A percentile compares a stretch with the other conserved stretches of the same genome.
Evolutionary conservation across 2,888 invertebrate species (phyloP).

Genomic region (Xestia sexstrigata): DNA sequence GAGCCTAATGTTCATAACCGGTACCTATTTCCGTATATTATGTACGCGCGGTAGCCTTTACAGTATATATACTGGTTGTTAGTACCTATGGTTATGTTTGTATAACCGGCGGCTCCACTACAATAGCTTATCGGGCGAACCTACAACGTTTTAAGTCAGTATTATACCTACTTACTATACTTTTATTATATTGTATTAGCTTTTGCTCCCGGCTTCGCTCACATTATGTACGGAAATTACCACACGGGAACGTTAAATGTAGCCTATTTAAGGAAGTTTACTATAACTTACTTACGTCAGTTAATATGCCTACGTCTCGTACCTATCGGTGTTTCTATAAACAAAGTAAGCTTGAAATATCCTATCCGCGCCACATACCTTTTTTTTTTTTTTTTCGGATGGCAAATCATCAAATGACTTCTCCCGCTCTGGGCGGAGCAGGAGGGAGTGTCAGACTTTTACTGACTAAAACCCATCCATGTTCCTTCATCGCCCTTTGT

Average conservation of each 20-base stretch:
- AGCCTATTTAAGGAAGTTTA: neutral
- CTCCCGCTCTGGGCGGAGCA: too few species aligned
- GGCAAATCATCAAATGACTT: too few species aligned
- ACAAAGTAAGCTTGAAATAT: too few species aligned
- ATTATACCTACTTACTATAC: neutral
- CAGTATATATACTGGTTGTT: neutral
- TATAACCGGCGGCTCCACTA: neutral
- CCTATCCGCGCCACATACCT: too few species aligned
- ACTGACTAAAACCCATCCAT: too few species aligned
- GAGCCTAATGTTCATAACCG: neutral
- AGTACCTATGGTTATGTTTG: slow-evolving; percentile 7
- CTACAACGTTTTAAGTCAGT: neutral
- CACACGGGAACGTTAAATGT: neutral
- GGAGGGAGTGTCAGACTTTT: too few species aligned
- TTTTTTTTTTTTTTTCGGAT: too few species aligned
- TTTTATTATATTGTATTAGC: neutral
- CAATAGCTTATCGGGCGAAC: slow-evolving; percentile 21
- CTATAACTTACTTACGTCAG: too few species aligned
- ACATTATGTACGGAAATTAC: neutral
- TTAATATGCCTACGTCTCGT: too few species aligned
- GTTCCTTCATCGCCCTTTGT: too few species aligned
- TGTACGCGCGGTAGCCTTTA: slow-evolving; percentile 5
- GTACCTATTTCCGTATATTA: neutral
- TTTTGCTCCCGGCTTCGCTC: neutral
- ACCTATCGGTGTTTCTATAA: too few species aligned